A percentile compares a stretch with the other conserved stretches of the same genome.
Conservation (phyloP, 2,113 vertebrate species). For the Cyprinodon variegatus region DNA sequence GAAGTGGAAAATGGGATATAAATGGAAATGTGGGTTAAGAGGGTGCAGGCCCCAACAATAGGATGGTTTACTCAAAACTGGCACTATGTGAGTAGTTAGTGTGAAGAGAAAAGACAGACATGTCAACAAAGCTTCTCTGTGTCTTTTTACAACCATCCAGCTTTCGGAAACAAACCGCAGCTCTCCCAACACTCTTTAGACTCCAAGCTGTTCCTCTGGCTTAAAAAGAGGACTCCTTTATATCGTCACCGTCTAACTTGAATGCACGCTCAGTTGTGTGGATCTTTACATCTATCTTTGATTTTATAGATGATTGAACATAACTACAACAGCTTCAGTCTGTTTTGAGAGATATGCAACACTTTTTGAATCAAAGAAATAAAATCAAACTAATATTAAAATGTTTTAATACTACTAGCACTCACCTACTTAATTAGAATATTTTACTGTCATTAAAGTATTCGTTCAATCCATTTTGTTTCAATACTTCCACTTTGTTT, state of each 20-base stretch:
- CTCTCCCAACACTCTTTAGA: conserved; percentile 49
- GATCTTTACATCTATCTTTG: neutral
- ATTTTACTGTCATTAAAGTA: too few relatives aligned
- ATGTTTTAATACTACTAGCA: neutral
- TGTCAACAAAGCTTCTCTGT: conserved; percentile 77
- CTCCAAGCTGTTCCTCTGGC: conserved; percentile 39
- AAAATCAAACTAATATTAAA: neutral
- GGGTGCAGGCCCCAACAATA: conserved; percentile 65
- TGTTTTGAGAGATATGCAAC: neutral
- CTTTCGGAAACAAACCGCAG: conserved; percentile 65
- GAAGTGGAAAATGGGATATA: conserved; percentile 74
- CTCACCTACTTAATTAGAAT: neutral
- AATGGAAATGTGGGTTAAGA: conserved; percentile 75
- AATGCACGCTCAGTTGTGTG: conserved; percentile 9
- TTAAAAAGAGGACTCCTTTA: conserved; percentile 27
- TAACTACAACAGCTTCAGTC: neutral
- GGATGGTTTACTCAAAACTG: conserved; percentile 70
- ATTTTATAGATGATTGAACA: neutral
- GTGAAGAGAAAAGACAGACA: conserved; percentile 36
- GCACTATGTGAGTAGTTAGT: conserved; percentile 47
- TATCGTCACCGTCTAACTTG: conserved; percentile 10
- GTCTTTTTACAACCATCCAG: conserved; percentile 57
- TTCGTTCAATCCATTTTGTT: neutral
- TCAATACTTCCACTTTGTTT: neutral
- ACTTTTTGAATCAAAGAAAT: neutral